phyloP scores from a whole-genome alignment of 2,797 vertebrate species.

The Jordanella pulchra region DNA sequence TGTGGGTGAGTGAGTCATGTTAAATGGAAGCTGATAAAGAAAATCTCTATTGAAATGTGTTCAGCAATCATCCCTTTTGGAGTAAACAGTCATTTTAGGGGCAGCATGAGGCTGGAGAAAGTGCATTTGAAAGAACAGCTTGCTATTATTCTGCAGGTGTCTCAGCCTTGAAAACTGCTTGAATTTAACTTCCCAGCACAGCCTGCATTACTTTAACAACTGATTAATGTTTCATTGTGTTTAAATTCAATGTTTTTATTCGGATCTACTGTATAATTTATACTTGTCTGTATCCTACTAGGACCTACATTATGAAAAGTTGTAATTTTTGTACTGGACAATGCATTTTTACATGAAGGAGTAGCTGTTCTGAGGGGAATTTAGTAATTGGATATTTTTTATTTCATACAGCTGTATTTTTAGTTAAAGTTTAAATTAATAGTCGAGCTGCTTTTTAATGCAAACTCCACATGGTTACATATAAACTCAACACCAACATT shows the following conservation, averaged over 20 bases:
- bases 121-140: not conserved
- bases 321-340: not conserved
- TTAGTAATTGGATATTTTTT: not conserved
- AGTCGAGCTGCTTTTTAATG: not conserved
- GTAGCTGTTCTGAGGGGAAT: conserved; percentile 8
- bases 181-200: not conserved
- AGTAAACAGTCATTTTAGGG: conserved; percentile 19
- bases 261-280: not conserved
- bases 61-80: conserved; percentile 15
- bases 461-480: not conserved
- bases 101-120: not conserved
- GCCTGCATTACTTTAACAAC: not conserved
- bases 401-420: not conserved
- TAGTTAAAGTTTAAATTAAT: not conserved
- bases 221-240: not conserved
- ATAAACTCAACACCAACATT: not conserved
- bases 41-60: conserved; percentile 10
- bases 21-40: conserved; percentile 10
- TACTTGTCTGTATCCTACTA: not conserved
- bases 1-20: conserved; percentile 20
- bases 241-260: not conserved
- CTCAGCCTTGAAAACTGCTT: not conserved
- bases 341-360: not conserved
- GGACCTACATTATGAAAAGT: not conserved
- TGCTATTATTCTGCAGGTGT: conserved; percentile 8